Conservation (phyloP, 2,797 vertebrate species). For the Galaxias olidus region DNA sequence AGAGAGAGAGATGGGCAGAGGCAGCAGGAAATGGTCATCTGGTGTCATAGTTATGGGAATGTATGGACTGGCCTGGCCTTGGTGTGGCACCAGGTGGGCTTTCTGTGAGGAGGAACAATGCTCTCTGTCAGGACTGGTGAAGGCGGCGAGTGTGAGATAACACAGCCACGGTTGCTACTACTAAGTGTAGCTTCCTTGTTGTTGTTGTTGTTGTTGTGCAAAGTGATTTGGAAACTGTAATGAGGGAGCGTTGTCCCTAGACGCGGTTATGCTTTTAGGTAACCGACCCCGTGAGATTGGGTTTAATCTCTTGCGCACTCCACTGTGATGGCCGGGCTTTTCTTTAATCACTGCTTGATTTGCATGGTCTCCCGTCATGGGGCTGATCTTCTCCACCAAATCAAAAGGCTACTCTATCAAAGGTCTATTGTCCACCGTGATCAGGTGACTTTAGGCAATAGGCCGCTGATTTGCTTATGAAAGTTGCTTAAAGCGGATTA, state of each 20-base stretch:
- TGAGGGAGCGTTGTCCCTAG: not conserved
- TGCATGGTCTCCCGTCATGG: slow-evolving; percentile 28
- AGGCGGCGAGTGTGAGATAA: not conserved
- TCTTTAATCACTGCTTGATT: slow-evolving; percentile 29
- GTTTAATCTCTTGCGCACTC: slow-evolving; percentile 10
- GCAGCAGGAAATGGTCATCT: slow-evolving; percentile 56
- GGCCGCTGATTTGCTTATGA: too few species aligned
- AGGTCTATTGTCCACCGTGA: slow-evolving; percentile 46
- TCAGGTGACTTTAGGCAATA: too few species aligned
- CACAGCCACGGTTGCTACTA: too few species aligned
- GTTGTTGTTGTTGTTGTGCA: slow-evolving; percentile 9
- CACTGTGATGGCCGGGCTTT: slow-evolving; percentile 9
- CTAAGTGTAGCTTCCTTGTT: not conserved
- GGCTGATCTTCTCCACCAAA: slow-evolving; percentile 20
- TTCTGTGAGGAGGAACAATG: slow-evolving; percentile 42
- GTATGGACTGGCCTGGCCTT: slow-evolving; percentile 52
- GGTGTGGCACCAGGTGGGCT: slow-evolving; percentile 55
- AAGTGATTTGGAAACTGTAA: slow-evolving; percentile 12
- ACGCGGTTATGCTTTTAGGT: not conserved
- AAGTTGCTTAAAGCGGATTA: too few species aligned
- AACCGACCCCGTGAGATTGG: not conserved
- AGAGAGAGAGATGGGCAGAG: not conserved
- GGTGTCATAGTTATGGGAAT: slow-evolving; percentile 77
- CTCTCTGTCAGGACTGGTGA: slow-evolving; percentile 18
- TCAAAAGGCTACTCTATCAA: slow-evolving; percentile 45